Percentiles rank a stretch among this genome's conserved stretches.
phyloP scores from a whole-genome alignment of 1,140 invertebrate genomes.

The Campoletis sonorensis region DNA sequence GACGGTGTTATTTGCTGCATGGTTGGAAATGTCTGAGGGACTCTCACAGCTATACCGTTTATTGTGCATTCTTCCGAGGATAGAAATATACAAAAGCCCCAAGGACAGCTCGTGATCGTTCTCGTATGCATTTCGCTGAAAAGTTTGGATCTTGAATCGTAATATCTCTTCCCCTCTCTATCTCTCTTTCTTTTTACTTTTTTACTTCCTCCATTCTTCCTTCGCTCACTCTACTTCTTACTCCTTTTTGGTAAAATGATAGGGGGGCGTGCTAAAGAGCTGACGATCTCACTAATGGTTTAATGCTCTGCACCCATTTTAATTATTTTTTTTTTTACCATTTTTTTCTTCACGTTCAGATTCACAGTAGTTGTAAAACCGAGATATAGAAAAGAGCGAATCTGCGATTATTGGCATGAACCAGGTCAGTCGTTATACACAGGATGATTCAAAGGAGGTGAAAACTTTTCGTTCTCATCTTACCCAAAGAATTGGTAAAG shows the following conservation, averaged over 20 bases:
- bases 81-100: background rate
- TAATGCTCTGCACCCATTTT: background rate
- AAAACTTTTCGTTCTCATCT: background rate
- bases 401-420: background rate
- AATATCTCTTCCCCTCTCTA: background rate
- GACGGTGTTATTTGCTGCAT: background rate
- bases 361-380: background rate
- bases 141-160: background rate
- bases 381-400: background rate
- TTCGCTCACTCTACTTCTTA: too few relatives aligned
- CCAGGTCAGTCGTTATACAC: background rate
- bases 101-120: background rate
- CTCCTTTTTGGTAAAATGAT: background rate
- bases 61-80: background rate
- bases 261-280: background rate
- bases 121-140: background rate
- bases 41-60: background rate
- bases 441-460: background rate
- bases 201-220: background rate
- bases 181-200: background rate
- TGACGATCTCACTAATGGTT: background rate
- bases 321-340: conserved; percentile 5
- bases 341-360: background rate
- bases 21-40: background rate
- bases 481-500: too few relatives aligned